Evolutionary conservation across 2,888 invertebrate genomes (phyloP).

Genomic region (Masnerella sp.): DNA sequence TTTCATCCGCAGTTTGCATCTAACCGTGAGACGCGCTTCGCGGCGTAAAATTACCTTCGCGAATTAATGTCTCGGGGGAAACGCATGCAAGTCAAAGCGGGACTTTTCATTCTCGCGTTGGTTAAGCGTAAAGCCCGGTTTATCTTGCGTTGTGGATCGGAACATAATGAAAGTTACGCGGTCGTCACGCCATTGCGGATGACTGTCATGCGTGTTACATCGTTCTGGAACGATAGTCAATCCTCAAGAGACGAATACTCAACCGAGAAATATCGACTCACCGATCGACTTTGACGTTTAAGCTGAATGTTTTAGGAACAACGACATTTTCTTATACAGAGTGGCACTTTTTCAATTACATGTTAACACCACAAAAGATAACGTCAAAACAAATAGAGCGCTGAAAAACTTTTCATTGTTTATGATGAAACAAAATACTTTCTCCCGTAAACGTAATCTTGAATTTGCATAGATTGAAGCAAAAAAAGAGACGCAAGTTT

Average conservation of each 20-base stretch:
- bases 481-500: too few relatives aligned
- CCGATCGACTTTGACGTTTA: constrained; percentile 52
- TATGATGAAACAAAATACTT: too few relatives aligned
- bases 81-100: constrained; percentile 56
- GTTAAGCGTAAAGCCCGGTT: constrained; percentile 58
- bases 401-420: too few relatives aligned
- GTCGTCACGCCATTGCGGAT: constrained; percentile 54
- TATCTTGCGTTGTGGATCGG: constrained; percentile 57
- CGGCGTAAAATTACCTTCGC: constrained; percentile 55
- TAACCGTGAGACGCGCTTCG: constrained; percentile 29
- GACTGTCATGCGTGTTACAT: constrained; percentile 58
- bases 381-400: too few relatives aligned
- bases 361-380: too few relatives aligned
- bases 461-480: too few relatives aligned
- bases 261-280: constrained; percentile 58
- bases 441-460: too few relatives aligned
- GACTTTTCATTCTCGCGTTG: constrained; percentile 56
- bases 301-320: constrained; percentile 25
- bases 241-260: constrained; percentile 53
- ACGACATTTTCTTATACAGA: background rate
- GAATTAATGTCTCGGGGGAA: constrained; percentile 57
- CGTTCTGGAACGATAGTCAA: constrained; percentile 57
- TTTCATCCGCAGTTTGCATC: constrained; percentile 40
- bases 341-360: constrained; percentile 27
- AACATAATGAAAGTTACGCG: constrained; percentile 59